Conservation (phyloP, 37 sponge, comb jelly and placozoan genomes). For the Halichondria panicea region DNA sequence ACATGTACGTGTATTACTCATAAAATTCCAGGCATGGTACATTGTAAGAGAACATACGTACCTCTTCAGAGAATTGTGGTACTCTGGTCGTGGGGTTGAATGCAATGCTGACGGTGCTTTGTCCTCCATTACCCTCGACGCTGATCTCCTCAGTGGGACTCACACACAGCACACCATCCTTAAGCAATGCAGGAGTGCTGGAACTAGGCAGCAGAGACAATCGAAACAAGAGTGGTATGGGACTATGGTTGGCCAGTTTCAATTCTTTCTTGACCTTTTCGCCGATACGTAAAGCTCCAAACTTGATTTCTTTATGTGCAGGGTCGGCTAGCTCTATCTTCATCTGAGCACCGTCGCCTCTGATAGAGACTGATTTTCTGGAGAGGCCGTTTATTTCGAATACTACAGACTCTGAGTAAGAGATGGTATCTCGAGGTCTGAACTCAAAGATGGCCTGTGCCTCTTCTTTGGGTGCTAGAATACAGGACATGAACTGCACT, state of each 20-base stretch:
- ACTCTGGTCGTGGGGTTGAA: slow-evolving; percentile 81
- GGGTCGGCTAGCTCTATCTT: slow-evolving; percentile 87
- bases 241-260: slow-evolving; percentile 82
- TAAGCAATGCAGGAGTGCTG: slow-evolving; percentile 45
- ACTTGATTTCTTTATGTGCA: slow-evolving; percentile 72
- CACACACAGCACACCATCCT: slow-evolving; percentile 65
- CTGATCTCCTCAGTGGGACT: slow-evolving; percentile 67
- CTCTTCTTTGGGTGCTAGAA: slow-evolving; percentile 62
- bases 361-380: slow-evolving; percentile 51
- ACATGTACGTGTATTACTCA: too few species aligned
- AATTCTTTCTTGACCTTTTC: slow-evolving; percentile 55
- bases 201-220: slow-evolving; percentile 66
- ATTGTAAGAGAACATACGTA: neutral
- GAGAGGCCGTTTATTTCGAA: slow-evolving; percentile 91
- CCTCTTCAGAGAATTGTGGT: slow-evolving; percentile 88
- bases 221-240: slow-evolving; percentile 62
- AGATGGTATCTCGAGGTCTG: slow-evolving; percentile 66
- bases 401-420: slow-evolving; percentile 61
- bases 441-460: slow-evolving; percentile 66
- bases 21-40: too few species aligned
- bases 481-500: slow-evolving; percentile 63
- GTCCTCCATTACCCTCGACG: slow-evolving; percentile 65
- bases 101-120: slow-evolving; percentile 41
- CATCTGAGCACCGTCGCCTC: slow-evolving; percentile 86
- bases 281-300: slow-evolving; percentile 83